Evolutionary conservation across 2,888 invertebrate genomes (phyloP).

Genomic region (Metopia argyrocephala): DNA sequence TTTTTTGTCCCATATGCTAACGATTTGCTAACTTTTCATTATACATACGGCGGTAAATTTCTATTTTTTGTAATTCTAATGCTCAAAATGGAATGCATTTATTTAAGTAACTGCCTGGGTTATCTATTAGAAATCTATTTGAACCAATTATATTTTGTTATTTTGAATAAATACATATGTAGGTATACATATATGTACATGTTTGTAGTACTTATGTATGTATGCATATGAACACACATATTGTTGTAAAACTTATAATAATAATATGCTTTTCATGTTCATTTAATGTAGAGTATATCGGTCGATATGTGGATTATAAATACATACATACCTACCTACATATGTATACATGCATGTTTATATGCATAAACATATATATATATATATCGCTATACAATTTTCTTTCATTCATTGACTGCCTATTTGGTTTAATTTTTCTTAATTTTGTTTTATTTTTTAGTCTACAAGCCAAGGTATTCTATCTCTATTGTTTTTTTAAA

Average conservation of each 20-base stretch:
- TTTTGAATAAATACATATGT: constrained; percentile 30
- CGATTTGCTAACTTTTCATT: too few species aligned
- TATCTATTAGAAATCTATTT: constrained; percentile 32
- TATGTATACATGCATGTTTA: background rate
- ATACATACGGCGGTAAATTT: too few species aligned
- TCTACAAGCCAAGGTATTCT: background rate
- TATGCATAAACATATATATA: background rate
- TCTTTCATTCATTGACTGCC: background rate
- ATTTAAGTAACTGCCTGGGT: background rate
- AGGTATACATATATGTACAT: background rate
- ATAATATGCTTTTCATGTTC: background rate
- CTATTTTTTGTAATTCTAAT: too few species aligned
- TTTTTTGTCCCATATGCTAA: too few species aligned
- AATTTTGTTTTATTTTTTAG: background rate
- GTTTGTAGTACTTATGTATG: background rate
- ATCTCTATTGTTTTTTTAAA: background rate
- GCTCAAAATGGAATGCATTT: background rate
- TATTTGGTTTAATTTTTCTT: background rate
- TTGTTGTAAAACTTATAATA: constrained; percentile 16
- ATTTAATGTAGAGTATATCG: too few species aligned
- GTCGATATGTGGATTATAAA: too few species aligned
- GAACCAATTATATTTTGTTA: constrained; percentile 48
- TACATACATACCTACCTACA: background rate
- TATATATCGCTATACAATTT: background rate
- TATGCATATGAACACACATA: background rate